Conservation (phyloP, 2,888 invertebrate species). For the Polymixis lichenea region DNA sequence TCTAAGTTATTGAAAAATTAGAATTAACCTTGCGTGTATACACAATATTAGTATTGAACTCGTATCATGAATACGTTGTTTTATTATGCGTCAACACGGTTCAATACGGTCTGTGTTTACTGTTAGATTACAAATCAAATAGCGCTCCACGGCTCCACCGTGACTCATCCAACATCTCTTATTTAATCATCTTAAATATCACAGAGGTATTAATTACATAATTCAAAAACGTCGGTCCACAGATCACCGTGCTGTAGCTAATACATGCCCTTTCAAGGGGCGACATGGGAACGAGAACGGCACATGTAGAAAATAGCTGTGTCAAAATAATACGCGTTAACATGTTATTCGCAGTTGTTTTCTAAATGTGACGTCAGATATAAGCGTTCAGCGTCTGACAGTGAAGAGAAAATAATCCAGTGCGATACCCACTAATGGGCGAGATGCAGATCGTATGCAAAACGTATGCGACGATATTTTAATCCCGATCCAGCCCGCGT, state of each 20-base stretch:
- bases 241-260: constrained; percentile 50
- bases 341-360: constrained; percentile 50
- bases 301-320: constrained; percentile 56
- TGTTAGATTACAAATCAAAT: constrained; percentile 80
- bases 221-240: constrained; percentile 68
- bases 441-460: constrained; percentile 65
- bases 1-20: constrained; percentile 43
- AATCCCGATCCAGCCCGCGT: constrained; percentile 59
- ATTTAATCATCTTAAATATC: constrained; percentile 86
- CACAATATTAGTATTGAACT: constrained; percentile 54
- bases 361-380: constrained; percentile 64
- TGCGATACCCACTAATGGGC: constrained; percentile 60
- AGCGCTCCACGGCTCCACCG: constrained; percentile 70
- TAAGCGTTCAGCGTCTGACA: constrained; percentile 53
- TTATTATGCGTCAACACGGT: constrained; percentile 73
- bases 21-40: constrained; percentile 60
- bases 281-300: constrained; percentile 52
- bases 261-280: constrained; percentile 54
- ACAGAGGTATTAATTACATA: constrained; percentile 85
- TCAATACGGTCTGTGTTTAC: constrained; percentile 70
- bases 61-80: constrained; percentile 58
- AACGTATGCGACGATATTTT: constrained; percentile 65
- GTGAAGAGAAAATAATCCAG: constrained; percentile 59
- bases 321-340: constrained; percentile 38
- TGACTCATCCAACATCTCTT: constrained; percentile 80